A percentile compares a stretch with the other conserved stretches of the same genome.
phyloP scores from a whole-genome alignment of 2,888 invertebrate species.

The Molorchus minor region DNA sequence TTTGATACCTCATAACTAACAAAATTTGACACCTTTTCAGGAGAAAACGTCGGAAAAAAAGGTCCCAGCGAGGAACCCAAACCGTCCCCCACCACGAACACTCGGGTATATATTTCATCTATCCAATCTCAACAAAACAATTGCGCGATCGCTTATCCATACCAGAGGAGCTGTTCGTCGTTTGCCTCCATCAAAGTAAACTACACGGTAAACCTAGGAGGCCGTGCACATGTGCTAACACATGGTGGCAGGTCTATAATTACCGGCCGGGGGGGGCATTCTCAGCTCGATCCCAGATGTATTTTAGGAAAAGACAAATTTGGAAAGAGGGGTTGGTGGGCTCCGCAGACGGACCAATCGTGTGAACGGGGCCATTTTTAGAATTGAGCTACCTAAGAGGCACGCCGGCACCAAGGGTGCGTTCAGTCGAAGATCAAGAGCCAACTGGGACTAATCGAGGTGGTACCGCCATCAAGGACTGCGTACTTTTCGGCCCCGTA shows the following conservation, averaged over 20 bases:
- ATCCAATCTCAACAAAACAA: background rate
- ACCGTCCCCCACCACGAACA: slow-evolving; percentile 1
- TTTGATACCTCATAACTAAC: too few species aligned
- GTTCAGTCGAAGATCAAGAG: slow-evolving; percentile 48
- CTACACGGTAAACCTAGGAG: slow-evolving; percentile 38
- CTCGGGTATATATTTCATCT: slow-evolving; percentile 15
- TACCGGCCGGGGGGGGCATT: slow-evolving; percentile 44
- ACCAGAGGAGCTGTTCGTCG: background rate
- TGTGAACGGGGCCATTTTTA: slow-evolving; percentile 63
- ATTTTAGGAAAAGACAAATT: slow-evolving; percentile 87
- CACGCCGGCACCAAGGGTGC: slow-evolving; percentile 54
- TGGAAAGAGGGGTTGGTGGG: slow-evolving; percentile 68
- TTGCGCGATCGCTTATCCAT: background rate
- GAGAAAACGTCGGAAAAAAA: too few species aligned
- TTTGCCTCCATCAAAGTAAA: slow-evolving; percentile 8
- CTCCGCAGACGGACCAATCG: slow-evolving; percentile 57
- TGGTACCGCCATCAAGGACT: slow-evolving; percentile 16
- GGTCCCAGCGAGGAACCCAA: too few species aligned
- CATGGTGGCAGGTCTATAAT: slow-evolving; percentile 52
- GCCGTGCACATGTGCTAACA: slow-evolving; percentile 53
- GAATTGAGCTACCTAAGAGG: slow-evolving; percentile 59
- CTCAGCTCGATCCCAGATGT: slow-evolving; percentile 65
- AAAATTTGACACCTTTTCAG: too few species aligned
- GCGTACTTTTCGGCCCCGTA: slow-evolving; percentile 49
- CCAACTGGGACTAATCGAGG: slow-evolving; percentile 26